These are phyloP conservation scores for Apostichopus leukothele DNA, from an alignment of 53 echinoderm and acorn worm species.

Conservation along the genomic window DNA sequence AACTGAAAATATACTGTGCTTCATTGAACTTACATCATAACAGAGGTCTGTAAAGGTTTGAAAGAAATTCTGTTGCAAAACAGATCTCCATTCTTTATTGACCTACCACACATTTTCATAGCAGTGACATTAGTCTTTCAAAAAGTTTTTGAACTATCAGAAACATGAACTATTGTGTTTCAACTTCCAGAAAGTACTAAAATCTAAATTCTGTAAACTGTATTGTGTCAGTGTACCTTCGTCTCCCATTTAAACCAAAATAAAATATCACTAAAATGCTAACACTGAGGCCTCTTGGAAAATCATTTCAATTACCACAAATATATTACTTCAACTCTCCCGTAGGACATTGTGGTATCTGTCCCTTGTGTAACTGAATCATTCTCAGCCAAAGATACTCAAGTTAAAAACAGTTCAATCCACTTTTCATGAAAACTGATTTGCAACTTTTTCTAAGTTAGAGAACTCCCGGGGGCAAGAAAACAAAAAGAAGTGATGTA, in stretches of 20 bases:
- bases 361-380: background rate
- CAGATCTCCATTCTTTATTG: no score
- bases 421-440: background rate
- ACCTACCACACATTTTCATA: no score
- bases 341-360: background rate
- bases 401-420: background rate
- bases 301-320: background rate
- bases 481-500: background rate
- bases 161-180: no score
- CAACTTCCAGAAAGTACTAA: no score
- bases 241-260: background rate
- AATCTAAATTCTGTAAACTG: background rate
- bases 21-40: no score
- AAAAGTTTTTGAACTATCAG: no score
- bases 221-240: background rate
- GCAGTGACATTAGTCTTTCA: no score
- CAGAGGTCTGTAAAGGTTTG: no score
- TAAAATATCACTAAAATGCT: background rate
- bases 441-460: background rate
- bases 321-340: background rate
- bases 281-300: background rate
- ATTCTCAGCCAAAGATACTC: background rate
- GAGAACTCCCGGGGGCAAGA: background rate
- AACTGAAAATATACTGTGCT: no score
- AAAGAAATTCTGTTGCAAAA: no score